Base-by-base conservation (phyloP, 1,140 invertebrate genomes). In the Halesus radiatus region DNA sequence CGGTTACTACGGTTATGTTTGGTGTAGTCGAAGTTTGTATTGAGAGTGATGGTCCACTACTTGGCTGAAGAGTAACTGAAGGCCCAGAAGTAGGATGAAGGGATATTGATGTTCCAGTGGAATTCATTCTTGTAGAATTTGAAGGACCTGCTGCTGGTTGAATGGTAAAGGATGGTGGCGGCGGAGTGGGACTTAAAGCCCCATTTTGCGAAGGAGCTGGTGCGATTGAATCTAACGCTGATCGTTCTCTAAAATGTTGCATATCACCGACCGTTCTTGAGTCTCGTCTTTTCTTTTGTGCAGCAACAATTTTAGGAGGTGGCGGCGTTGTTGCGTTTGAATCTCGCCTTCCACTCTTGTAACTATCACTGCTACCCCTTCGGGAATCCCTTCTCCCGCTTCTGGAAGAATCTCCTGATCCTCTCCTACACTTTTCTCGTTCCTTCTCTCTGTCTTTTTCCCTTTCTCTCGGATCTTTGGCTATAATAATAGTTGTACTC, bases 51-150 rank as follows among this genome's bases (percentile, higher is more conserved):
- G 88, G 90, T 81, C 90, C 91, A 79, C 87, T 86, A 70, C 90
- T 89, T 60, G 88, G 85, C 64, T 89, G 88, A 26, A 89, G 80
- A 5, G 80, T 84, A 13, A 83, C 85, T 22, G 88, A 87, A 22
- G 91, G 91, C 15, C 88, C 90, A 26, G 92, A 93, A 32, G 22
- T 32, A 15, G 45, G 52, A 22, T 79, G 66, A 6, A 79, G 26
- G 3, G 77, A 79, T 50, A 88, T 95, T 94, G 72, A 32, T 54
- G 92, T 93, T 50, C 58, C 58, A 1, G 66, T 68, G 4, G 54
- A 16, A 22, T 92, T 92, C 10, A 93, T 94, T 74, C 94, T 95
- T 20, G 94, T 95, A 83, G 94, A 95, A 26, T 93, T 94, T n/a
- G 95, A 94, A 82, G 94, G 90, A 85, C 89, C 90, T 23, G 89